phyloP scores from a whole-genome alignment of 2,797 vertebrate genomes.

The Acrossocheilus fasciatus region DNA sequence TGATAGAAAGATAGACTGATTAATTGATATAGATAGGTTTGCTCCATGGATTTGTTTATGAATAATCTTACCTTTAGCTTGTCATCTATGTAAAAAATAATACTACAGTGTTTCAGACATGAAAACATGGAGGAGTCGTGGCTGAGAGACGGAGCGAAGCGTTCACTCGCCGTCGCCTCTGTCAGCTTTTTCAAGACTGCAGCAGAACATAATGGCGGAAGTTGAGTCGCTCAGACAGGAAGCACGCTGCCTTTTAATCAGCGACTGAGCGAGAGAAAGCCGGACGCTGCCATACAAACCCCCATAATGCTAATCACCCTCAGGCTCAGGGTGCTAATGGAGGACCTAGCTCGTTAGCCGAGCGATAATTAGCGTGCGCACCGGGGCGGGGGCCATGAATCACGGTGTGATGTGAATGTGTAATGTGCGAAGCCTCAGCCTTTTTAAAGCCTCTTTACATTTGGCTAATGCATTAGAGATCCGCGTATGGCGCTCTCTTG shows the following conservation, averaged over 20 bases:
- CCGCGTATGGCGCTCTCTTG: neutral
- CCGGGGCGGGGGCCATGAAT: conserved; percentile 17
- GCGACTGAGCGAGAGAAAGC: neutral
- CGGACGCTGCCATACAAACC: conserved; percentile 28
- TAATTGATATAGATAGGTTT: neutral
- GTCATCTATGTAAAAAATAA: no score
- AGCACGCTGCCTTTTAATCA: conserved; percentile 27
- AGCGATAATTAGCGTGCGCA: conserved; percentile 51
- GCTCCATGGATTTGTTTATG: neutral
- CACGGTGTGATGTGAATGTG: conserved; percentile 49
- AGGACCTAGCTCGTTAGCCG: conserved; percentile 56
- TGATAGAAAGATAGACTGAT: neutral
- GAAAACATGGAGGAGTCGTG: neutral
- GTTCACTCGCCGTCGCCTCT: neutral
- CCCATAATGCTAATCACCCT: conserved; percentile 56
- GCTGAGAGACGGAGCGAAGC: conserved; percentile 7
- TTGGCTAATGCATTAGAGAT: conserved; percentile 28
- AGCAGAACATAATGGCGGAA: conserved; percentile 37
- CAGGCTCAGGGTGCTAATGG: conserved; percentile 50
- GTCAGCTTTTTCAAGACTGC: conserved; percentile 42
- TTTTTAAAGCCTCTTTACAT: conserved; percentile 36
- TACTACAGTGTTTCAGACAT: neutral
- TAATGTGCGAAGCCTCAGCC: conserved; percentile 30
- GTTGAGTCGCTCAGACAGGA: conserved; percentile 27
- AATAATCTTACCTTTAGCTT: neutral